These are phyloP conservation scores for Bergia sp. DNA, from an alignment of 92 coral and sea anemone genomes.

Conservation along the genomic window DNA sequence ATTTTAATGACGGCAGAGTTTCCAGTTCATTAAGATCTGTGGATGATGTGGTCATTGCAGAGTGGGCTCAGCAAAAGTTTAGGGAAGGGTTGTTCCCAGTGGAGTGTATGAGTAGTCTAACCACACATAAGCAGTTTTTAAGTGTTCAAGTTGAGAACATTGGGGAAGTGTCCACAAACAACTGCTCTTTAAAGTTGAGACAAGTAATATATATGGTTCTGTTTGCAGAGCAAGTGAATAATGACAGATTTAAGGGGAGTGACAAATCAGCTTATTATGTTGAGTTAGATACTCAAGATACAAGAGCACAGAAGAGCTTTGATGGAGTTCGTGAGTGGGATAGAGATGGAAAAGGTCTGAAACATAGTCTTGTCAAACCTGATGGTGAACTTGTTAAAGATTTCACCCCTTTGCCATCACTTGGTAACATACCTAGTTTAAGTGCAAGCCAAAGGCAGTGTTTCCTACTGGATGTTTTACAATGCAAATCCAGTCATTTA, in stretches of 20 bases:
- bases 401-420: conserved; percentile 46
- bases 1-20: conserved; percentile 54
- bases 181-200: conserved; percentile 64
- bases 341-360: conserved; percentile 51
- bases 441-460: conserved; percentile 29
- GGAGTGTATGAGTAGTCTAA: conserved; percentile 53
- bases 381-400: neutral
- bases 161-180: conserved; percentile 63
- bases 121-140: conserved; percentile 58
- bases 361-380: conserved; percentile 42
- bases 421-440: conserved; percentile 54
- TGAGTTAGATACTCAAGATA: neutral
- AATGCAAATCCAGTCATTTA: conserved; percentile 1
- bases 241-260: neutral
- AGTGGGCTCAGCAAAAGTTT: conserved; percentile 62
- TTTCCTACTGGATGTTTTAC: conserved; percentile 7
- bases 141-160: conserved; percentile 70
- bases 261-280: neutral
- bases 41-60: conserved; percentile 47
- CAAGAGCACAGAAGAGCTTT: neutral
- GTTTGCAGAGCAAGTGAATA: conserved; percentile 1
- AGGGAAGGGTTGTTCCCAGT: conserved; percentile 73
- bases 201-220: conserved; percentile 62
- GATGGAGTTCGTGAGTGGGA: conserved; percentile 65
- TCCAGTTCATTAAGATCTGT: conserved; percentile 51